phyloP scores from a whole-genome alignment of 1,140 invertebrate species.

The Holotrichia oblita region DNA sequence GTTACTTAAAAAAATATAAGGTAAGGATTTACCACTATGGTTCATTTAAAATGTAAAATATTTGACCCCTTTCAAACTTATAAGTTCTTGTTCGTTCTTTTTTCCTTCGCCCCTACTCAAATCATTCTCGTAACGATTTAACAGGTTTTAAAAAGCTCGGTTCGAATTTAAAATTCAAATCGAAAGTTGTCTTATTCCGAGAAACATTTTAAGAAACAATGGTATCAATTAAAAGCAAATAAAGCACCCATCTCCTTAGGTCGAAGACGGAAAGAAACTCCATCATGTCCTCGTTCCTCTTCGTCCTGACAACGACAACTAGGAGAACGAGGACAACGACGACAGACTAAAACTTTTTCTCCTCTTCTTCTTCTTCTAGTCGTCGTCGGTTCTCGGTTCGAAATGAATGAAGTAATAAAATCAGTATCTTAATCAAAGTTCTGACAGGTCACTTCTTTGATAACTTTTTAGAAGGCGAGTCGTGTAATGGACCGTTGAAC shows the following conservation, averaged over 20 bases:
- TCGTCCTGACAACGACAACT: neutral
- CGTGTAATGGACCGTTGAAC: constrained; percentile 47
- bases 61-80: neutral
- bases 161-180: constrained; percentile 21
- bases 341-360: constrained; percentile 14
- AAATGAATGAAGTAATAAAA: constrained; percentile 37
- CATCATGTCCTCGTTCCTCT: neutral
- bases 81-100: neutral
- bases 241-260: neutral
- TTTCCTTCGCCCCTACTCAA: neutral
- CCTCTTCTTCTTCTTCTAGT: neutral
- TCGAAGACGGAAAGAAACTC: neutral
- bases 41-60: no score
- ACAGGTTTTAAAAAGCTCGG: neutral
- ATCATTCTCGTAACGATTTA: neutral
- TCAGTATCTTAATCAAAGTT: constrained; percentile 37
- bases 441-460: constrained; percentile 41
- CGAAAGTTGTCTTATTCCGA: neutral
- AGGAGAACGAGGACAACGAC: neutral
- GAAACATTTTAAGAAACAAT: constrained; percentile 34
- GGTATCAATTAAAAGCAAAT: constrained; percentile 34
- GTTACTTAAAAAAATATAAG: no score
- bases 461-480: constrained; percentile 45
- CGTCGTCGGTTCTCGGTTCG: neutral
- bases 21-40: no score